A percentile compares a stretch with the other conserved stretches of the same genome.
These are phyloP conservation scores for Oxygymnocypris stewartii DNA, from an alignment of 2,113 vertebrate genomes.

Conservation along the genomic window DNA sequence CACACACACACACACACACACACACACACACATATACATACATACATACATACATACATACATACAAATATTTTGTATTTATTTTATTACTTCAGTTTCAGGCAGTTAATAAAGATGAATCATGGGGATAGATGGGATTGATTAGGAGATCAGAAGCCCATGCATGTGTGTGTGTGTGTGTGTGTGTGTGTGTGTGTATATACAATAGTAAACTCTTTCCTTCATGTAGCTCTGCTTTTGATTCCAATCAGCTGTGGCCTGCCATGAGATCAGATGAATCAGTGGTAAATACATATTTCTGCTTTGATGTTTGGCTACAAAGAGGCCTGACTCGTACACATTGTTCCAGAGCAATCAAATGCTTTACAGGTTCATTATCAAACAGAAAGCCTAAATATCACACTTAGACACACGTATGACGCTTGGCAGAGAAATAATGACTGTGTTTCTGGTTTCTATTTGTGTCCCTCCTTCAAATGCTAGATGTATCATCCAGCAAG, in stretches of 20 bases:
- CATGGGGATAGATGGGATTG: neutral
- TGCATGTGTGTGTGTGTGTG: neutral
- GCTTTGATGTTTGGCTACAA: constrained; percentile 56
- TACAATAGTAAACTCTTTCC: constrained; percentile 8
- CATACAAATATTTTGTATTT: too few relatives aligned
- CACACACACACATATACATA: too few relatives aligned
- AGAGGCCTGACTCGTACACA: constrained; percentile 20
- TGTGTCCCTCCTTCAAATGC: neutral
- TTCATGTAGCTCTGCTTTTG: constrained; percentile 54
- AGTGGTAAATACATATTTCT: constrained; percentile 45
- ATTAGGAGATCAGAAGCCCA: constrained; percentile 24
- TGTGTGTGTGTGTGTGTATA: constrained; percentile 3
- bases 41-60: too few relatives aligned
- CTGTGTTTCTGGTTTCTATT: neutral
- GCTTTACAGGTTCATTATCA: constrained; percentile 32
- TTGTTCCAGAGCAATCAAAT: constrained; percentile 35
- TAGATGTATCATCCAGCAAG: neutral
- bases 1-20: too few relatives aligned
- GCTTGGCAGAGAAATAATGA: neutral
- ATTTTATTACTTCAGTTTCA: constrained; percentile 5
- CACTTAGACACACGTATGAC: neutral
- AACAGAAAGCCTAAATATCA: constrained; percentile 33
- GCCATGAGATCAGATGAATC: constrained; percentile 42
- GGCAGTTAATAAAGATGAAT: neutral
- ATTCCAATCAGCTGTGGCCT: constrained; percentile 36